A percentile compares a stretch with the other conserved stretches of the same genome.
phyloP scores from a whole-genome alignment of 2,797 vertebrate genomes.

The Neosilurus hyrtlii region DNA sequence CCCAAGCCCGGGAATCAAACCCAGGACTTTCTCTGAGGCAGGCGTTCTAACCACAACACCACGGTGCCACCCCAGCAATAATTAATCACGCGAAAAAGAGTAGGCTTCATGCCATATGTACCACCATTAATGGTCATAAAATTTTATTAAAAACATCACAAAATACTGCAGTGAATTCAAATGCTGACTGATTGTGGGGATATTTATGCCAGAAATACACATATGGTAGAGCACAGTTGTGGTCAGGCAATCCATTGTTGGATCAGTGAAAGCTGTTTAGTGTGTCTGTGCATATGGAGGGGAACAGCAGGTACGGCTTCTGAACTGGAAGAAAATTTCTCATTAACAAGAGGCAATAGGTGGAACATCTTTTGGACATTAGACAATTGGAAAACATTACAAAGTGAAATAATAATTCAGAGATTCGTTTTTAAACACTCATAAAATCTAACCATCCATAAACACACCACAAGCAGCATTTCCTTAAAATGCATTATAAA shows the following conservation, averaged over 20 bases:
- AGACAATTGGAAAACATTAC: slow-evolving; percentile 17
- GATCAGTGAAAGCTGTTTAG: slow-evolving; percentile 52
- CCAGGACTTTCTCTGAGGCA: no score
- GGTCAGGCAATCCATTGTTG: slow-evolving; percentile 53
- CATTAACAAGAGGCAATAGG: slow-evolving; percentile 32
- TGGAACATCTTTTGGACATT: slow-evolving; percentile 42
- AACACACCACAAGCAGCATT: neutral
- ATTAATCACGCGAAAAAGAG: neutral
- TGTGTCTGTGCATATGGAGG: slow-evolving; percentile 43
- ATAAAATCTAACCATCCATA: slow-evolving; percentile 26
- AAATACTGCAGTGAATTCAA: slow-evolving; percentile 26
- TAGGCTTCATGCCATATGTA: neutral
- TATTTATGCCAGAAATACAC: slow-evolving; percentile 43
- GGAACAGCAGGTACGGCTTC: slow-evolving; percentile 58
- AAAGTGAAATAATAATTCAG: slow-evolving; percentile 17
- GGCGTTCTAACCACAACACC: no score
- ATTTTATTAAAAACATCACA: neutral
- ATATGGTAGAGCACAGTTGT: slow-evolving; percentile 46
- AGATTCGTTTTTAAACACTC: slow-evolving; percentile 11
- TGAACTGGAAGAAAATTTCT: slow-evolving; percentile 32
- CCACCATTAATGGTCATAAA: neutral
- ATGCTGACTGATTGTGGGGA: slow-evolving; percentile 18
- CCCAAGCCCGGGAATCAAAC: no score
- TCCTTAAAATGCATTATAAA: slow-evolving; percentile 10
- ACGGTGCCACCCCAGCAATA: no score